These are phyloP conservation scores for Epistrophe grossulariae DNA, from an alignment of 2,888 invertebrate genomes.

Conservation along the genomic window DNA sequence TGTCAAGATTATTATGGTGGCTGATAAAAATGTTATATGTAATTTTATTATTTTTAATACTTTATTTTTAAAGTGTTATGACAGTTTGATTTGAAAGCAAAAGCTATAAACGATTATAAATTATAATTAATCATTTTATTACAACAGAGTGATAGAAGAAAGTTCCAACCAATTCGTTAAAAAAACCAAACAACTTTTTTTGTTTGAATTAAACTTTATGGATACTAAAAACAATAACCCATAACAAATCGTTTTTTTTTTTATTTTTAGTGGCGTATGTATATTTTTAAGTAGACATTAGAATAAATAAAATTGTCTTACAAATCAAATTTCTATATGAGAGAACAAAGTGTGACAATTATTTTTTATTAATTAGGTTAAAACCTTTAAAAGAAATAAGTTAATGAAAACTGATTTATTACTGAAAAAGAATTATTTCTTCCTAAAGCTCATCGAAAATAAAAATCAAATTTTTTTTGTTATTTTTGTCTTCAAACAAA, in stretches of 20 bases:
- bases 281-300: background rate
- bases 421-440: background rate
- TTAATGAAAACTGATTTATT: background rate
- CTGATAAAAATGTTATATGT: background rate
- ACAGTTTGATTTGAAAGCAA: background rate
- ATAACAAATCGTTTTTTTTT: background rate
- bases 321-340: background rate
- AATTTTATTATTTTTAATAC: background rate
- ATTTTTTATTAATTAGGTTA: constrained; percentile 12
- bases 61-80: background rate
- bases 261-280: background rate
- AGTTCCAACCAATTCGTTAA: background rate
- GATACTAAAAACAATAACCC: background rate
- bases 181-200: background rate
- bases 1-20: background rate
- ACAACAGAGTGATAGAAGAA: background rate
- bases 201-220: background rate
- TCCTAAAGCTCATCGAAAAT: background rate
- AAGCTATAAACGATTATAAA: background rate
- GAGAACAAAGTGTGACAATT: background rate
- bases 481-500: constrained; percentile 6
- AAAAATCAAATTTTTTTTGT: background rate
- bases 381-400: background rate
- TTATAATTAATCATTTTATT: background rate
- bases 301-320: background rate